Conservation (phyloP, 2,113 vertebrate species). For the Apaloderma vittatum region DNA sequence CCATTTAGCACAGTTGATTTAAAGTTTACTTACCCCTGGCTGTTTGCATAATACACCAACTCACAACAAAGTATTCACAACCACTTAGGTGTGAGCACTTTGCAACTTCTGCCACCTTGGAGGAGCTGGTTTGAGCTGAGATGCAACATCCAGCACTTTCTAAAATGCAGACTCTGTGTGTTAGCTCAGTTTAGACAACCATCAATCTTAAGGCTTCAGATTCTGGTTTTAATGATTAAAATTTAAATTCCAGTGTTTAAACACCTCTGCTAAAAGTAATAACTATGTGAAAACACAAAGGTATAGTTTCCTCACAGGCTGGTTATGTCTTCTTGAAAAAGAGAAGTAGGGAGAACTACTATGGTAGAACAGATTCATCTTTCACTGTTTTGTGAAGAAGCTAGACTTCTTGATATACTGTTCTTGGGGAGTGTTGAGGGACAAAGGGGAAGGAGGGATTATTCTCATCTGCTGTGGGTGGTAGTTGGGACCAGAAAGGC, state of each 20-base stretch:
- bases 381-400: not conserved
- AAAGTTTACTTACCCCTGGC: not conserved
- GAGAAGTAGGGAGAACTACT: not conserved
- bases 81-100: not conserved
- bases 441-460: not conserved
- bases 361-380: not conserved
- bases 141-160: not conserved
- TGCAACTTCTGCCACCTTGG: not conserved
- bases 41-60: not conserved
- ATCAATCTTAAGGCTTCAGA: not conserved
- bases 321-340: not conserved
- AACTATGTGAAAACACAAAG: not conserved
- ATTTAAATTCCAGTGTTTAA: not conserved
- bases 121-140: not conserved
- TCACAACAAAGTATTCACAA: not conserved
- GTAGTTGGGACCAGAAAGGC: not conserved
- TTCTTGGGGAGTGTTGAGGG: not conserved
- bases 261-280: not conserved
- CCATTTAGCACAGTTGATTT: not conserved
- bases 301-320: not conserved
- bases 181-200: not conserved
- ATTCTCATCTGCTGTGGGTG: not conserved
- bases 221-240: not conserved
- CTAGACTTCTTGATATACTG: not conserved
- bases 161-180: not conserved